These are phyloP conservation scores for Tipula unca DNA, from an alignment of 2,888 invertebrate species.

Conservation along the genomic window DNA sequence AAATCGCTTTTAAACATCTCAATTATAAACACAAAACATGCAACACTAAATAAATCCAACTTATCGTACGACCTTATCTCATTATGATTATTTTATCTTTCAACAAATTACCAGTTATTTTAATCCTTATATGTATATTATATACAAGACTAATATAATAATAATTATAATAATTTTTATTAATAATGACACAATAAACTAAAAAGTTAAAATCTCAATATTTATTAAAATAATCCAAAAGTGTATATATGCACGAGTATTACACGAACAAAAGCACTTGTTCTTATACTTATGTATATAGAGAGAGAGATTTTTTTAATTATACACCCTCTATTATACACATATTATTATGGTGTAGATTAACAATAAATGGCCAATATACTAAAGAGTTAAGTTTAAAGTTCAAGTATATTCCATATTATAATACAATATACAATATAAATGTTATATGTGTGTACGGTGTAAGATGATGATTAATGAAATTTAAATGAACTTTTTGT, in stretches of 20 bases:
- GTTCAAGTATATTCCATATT: neutral
- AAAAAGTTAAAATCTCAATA: neutral
- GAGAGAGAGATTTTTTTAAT: neutral
- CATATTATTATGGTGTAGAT: neutral
- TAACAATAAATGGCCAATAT: constrained; percentile 9
- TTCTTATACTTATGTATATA: too few relatives aligned
- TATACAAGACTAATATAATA: neutral
- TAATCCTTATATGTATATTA: neutral
- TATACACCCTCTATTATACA: neutral
- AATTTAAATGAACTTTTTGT: neutral
- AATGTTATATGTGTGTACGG: too few relatives aligned
- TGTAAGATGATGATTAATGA: neutral
- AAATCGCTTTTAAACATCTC: neutral
- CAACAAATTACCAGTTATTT: neutral
- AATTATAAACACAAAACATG: neutral
- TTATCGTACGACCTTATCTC: neutral
- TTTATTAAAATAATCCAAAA: neutral
- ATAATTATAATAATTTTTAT: neutral
- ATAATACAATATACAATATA: neutral
- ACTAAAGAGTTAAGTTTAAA: neutral
- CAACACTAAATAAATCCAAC: neutral
- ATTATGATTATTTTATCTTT: neutral
- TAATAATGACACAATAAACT: neutral
- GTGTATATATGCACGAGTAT: neutral
- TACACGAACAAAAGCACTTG: neutral